Percentiles rank a stretch among this genome's conserved stretches.
Evolutionary conservation across 2,113 vertebrate genomes (phyloP).

Genomic region (Chrysochloris asiatica): DNA sequence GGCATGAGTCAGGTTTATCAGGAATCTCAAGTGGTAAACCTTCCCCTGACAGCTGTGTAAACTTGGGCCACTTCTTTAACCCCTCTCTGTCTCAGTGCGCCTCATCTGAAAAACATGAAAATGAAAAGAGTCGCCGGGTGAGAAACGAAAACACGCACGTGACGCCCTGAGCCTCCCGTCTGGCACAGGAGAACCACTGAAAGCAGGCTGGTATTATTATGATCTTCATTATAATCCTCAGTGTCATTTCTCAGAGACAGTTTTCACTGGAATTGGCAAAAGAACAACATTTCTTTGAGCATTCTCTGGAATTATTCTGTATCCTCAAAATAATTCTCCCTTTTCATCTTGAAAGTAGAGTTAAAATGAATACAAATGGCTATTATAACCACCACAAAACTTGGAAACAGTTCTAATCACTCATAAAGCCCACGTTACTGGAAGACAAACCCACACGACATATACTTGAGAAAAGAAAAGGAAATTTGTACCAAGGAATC

Average conservation of each 20-base stretch:
- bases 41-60: not conserved
- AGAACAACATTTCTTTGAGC: conserved; percentile 19
- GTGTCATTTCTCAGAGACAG: not conserved
- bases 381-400: conserved; percentile 26
- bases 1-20: not conserved
- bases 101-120: not conserved
- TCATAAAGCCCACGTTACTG: conserved; percentile 35
- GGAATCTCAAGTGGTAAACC: not conserved
- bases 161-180: not conserved
- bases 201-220: not conserved
- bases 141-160: not conserved
- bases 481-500: not conserved
- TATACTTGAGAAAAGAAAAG: not conserved
- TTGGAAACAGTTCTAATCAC: conserved; percentile 52
- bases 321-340: conserved; percentile 43
- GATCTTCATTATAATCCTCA: not conserved
- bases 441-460: not conserved
- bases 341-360: conserved; percentile 19
- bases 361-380: conserved; percentile 46
- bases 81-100: not conserved
- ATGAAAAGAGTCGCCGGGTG: not conserved
- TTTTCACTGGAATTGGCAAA: not conserved
- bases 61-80: not conserved
- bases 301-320: conserved; percentile 23
- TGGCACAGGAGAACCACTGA: not conserved